Base-by-base conservation (phyloP, 2,113 vertebrate species). In the Pangasianodon gigas region DNA sequence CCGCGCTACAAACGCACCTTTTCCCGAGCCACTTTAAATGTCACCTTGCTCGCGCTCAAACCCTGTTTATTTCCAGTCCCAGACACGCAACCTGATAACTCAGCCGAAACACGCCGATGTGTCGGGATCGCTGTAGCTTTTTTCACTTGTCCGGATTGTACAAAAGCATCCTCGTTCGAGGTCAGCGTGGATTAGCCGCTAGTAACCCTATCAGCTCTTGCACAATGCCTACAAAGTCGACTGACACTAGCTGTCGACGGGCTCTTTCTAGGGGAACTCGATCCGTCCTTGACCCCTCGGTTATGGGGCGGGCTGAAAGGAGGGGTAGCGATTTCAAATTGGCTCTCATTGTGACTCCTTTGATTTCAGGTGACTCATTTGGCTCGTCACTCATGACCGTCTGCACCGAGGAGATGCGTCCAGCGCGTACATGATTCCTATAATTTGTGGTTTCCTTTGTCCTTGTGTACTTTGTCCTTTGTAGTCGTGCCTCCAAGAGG, bases 191-290 rank as follows among this genome's bases (percentile, higher is more conserved):
- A 96, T 96, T 96, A 97, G 95, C 95, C 92, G 88, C 92, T 93
- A 94, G 96, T 96, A 96, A 96, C 96, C 96, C 96, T 96, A 96
- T 96, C 95, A 95, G 95, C 94, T 94, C 95, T 93, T 89, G 95
- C 94, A 95, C 95, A 96, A 96, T 94, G 95, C 95, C 95, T 96
- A 96, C 96, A 96, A 96, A 96, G 94, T 94, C 95, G 92, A 94
- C 92, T 96, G 96, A 96, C 96, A 96, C 95, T 94, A 94, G 93
- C 96, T 96, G 96, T 97, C 96, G 96, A 93, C 95, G 93, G 93
- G 92, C 94, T 96, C 95, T 96, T 95, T 96, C 95, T 92, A 75
- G 94, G 91, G 95, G 93, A 96, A 97, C 95, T 95, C 95, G 94
- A 96, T 96, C 96, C 95, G 93, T 85, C 91, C 94, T 92, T 95